Evolutionary conservation across 37 sponge, comb jelly and placozoan species (phyloP), one percentile per base, ranked within the genome.

Genomic region (Dysidea cf. avara): DNA sequence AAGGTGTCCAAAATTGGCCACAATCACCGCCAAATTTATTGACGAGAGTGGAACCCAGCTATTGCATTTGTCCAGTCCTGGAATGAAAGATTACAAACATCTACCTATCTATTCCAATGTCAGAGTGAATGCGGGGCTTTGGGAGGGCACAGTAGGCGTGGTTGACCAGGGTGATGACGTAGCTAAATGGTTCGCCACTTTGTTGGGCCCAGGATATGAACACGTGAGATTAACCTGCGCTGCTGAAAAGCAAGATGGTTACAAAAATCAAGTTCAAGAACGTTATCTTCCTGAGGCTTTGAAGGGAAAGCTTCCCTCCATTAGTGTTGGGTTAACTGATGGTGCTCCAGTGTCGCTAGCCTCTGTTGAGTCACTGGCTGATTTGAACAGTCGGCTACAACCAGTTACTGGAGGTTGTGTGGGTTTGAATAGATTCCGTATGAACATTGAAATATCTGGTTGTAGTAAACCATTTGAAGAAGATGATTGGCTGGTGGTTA

Each of bases 91-190:
- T 14, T 57, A 83, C 12, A 54, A 26, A 7, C 28, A 79, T 11
- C 48, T 33, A 25, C 84, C 88, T 1, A 52, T 66, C 12, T 36
- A 28, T 3, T 76, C 57, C 13, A 84, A 88, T 26, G 26, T 31
- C 39, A 56, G 66, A 34, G 48, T 52, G 30, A 72, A 83, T 20
- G 70, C 61, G 2, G 63, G 63, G 2, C 53, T 92, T 21, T 92
- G 92, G 92, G 51, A 83, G 9, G 66, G 51, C 39, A 46, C 28
- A 11, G 85, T 79, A 5, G 61, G 38, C 30, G 83, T 72, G 26
- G 38, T 92, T n/a, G 92, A 92, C 64, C 92, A 92, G 46, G 92
- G 92, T 9, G 92, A 87, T 32, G 72, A 56, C 14, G 72, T 81
- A 2, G 83, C 92, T 7, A 53, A 61, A 34, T 92, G 92, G 92